phyloP scores from a whole-genome alignment of 2,797 vertebrate species.

The Rhinophrynus dorsalis region DNA sequence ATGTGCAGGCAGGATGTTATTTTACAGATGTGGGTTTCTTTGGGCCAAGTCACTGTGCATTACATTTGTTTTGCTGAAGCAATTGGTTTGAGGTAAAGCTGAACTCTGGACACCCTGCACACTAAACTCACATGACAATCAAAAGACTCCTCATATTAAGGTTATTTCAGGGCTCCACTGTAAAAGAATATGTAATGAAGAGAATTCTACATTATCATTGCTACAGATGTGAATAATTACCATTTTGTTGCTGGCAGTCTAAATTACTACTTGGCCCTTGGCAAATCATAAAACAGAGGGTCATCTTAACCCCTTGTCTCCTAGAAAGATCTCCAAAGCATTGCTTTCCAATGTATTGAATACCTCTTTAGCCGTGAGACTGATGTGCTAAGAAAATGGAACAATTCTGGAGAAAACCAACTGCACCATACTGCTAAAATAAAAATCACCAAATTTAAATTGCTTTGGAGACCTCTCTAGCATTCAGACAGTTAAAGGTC shows the following conservation, averaged over 20 bases:
- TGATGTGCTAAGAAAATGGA: too few relatives aligned
- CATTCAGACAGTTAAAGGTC: too few relatives aligned
- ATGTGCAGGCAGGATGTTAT: slow-evolving; percentile 10
- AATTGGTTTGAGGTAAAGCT: background rate
- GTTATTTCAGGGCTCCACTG: slow-evolving; percentile 29
- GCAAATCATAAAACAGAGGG: too few relatives aligned
- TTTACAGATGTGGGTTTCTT: slow-evolving; percentile 6
- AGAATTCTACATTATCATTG: background rate
- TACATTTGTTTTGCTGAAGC: background rate
- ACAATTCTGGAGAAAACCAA: too few relatives aligned
- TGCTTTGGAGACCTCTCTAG: too few relatives aligned
- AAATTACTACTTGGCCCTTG: slow-evolving; percentile 15
- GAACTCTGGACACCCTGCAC: background rate
- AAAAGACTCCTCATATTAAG: slow-evolving; percentile 14
- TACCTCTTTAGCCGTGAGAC: too few relatives aligned
- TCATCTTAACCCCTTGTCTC: too few relatives aligned
- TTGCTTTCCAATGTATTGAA: too few relatives aligned
- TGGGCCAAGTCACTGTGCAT: slow-evolving; percentile 1
- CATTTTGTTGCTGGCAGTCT: slow-evolving; percentile 3
- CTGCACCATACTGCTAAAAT: too few relatives aligned
- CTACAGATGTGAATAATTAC: background rate
- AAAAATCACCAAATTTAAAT: too few relatives aligned
- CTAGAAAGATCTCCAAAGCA: too few relatives aligned
- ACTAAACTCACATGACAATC: slow-evolving; percentile 19
- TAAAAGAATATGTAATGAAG: background rate